Evolutionary conservation across 2,113 vertebrate genomes (phyloP).

Genomic region (Arenaria interpres): DNA sequence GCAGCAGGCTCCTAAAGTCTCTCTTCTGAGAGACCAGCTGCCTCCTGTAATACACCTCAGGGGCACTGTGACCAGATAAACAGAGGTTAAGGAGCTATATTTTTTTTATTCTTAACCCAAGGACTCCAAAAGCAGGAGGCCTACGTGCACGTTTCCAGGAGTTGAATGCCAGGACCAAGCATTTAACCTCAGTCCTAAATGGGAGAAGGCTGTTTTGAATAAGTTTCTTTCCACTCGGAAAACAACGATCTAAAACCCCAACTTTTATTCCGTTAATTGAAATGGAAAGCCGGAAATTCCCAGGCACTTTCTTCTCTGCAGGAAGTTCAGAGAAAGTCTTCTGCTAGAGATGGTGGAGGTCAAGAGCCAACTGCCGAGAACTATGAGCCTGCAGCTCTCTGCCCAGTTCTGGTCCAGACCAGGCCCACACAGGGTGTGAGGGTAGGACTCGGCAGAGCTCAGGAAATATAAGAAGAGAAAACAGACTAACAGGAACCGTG

Average conservation of each 20-base stretch:
- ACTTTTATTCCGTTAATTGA: not conserved
- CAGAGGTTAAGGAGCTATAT: not conserved
- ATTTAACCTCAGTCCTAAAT: not conserved
- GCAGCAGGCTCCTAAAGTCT: not conserved
- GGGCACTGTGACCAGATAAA: not conserved
- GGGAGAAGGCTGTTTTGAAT: not conserved
- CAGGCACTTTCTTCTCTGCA: not conserved
- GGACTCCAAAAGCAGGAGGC: not conserved
- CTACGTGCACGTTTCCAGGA: not conserved
- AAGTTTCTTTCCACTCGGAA: not conserved
- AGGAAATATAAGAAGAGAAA: not conserved
- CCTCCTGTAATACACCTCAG: not conserved
- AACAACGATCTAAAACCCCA: not conserved
- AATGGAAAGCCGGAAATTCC: not conserved
- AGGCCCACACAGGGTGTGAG: rapidly evolving
- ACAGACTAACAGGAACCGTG: not conserved
- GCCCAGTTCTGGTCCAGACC: not conserved
- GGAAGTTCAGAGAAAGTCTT: not conserved
- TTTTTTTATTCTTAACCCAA: not conserved
- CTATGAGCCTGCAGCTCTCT: not conserved
- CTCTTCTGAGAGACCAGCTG: not conserved
- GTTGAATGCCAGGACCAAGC: not conserved
- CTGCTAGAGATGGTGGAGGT: not conserved
- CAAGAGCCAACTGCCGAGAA: not conserved
- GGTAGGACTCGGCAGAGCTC: not conserved